Base-by-base conservation (phyloP, 2,888 invertebrate genomes). In the Frankliniella fusca region DNA sequence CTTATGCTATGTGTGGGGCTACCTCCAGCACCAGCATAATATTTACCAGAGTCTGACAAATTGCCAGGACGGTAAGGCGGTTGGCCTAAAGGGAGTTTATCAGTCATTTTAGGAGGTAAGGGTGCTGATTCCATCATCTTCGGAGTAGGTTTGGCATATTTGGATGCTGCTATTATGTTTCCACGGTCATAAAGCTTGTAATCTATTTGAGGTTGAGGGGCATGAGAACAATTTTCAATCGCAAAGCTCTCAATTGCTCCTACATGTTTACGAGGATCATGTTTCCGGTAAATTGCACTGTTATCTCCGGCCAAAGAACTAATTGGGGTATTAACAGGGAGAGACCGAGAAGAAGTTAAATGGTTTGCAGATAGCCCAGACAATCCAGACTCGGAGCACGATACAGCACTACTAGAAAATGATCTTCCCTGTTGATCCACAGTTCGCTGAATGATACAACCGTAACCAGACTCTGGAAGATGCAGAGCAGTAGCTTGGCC, bases 81-180 rank as follows among this genome's bases (percentile, higher is more conserved):
- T 70, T 83, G 84, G 54, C 83, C 82, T 11, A 81, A 82, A 76
- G 50, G 82, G n/a, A 61, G 80, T 82, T 83, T 84, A 80, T 84
- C 84, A 82, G 61, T 82, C 50, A 84, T 82, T 50, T 65, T 83
- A 76, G 83, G 83, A 48, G 65, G 88, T 27, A 86, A 87, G 83
- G 90, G 90, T 84, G 92, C 90, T 81, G 91, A 91, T 86, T 93
- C 93, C 12, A 94, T 92, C 84, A 93, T 90, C 87, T 94, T 94
- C 81, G 94, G 93, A 65, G 93, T 93, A 27, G 70, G 70, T 23
- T 76, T 76, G 80, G 94, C 93, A 87, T 93, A 95, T 87, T 94
- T 94, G 15, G 94, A 93, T 81, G 94, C 92, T 28, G 93, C 92
- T 85, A 94, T 94, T 83, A 94, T 92, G 86, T 93, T 94, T 83